Base-by-base conservation (phyloP, 2,797 vertebrate genomes). In the Mallotus villosus region DNA sequence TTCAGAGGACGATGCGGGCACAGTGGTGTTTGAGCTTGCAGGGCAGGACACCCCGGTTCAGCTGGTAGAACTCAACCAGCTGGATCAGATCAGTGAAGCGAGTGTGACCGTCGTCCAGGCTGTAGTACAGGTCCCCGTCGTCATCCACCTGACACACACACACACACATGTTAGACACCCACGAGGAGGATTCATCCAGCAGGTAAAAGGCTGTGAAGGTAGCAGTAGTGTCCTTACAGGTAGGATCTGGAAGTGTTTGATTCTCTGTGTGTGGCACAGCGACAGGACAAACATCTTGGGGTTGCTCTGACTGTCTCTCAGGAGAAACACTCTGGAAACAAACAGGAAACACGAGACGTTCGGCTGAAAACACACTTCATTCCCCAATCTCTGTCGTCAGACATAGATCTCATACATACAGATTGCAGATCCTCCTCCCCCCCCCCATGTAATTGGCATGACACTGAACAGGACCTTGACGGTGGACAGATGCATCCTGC, bases 191-290 rank as follows among this genome's bases (percentile, higher is more conserved):
- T 25, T 41, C 37, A 2, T 16, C 29, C 21, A 57, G n/a, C 24
- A 57, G 27, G 14, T 34, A 32, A 34, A 37, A 21, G 51, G 3
- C 24, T 8, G 21, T 7, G 22, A 11, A 41, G 37, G 37, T 12
- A 41, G 11, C 14, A 1, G 37, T 41, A 11, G 1, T 69, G 29
- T 92, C 96, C 97, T 97, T 92, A 99, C 97, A 59, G 95, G 97
- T 87, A 97, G 82, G 86, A 99, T 99, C 87, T 98, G 97, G 92
- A 98, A 97, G 91, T 99, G 98, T 91, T 97, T 99, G 92, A 98
- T 94, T 93, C 95, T 97, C 92, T 97, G 95, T 87, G 90, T 91
- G 86, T 99, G 94, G 89, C 97, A 97, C 90, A 99, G 81, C 46
- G 98, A 97, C 78, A 99, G 92, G 59, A 99, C 98, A 78, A 98